Conservation (phyloP, 2,113 vertebrate genomes). For the Thermophis baileyi region DNA sequence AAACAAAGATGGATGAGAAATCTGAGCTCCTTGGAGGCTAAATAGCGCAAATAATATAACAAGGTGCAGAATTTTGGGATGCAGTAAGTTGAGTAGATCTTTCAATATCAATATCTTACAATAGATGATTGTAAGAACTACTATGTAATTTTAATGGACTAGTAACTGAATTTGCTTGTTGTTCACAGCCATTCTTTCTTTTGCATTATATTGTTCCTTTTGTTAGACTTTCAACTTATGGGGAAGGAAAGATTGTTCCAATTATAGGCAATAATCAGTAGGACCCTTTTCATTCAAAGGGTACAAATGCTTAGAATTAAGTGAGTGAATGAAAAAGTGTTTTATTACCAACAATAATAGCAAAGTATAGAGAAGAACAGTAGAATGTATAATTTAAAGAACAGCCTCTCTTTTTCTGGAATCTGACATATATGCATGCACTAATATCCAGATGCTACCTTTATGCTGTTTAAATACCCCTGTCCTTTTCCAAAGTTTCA, state of each 20-base stretch:
- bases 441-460: not conserved
- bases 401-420: not conserved
- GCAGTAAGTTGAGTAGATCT: not conserved
- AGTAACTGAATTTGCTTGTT: not conserved
- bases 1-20: not conserved
- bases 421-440: not conserved
- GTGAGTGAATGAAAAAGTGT: not conserved
- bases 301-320: not conserved
- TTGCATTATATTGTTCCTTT: not conserved
- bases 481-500: constrained; percentile 4
- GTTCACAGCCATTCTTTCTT: not conserved
- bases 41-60: not conserved
- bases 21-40: not conserved
- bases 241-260: not conserved
- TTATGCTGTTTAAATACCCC: not conserved
- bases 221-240: not conserved
- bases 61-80: not conserved
- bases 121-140: not conserved
- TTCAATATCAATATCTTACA: not conserved
- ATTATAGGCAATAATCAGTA: not conserved
- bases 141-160: not conserved
- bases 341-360: not conserved
- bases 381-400: not conserved
- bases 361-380: not conserved
- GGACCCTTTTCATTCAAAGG: not conserved